Evolutionary conservation across 2,888 invertebrate genomes (phyloP), one percentile per base, ranked within the genome.

Genomic region (Neria commutata): DNA sequence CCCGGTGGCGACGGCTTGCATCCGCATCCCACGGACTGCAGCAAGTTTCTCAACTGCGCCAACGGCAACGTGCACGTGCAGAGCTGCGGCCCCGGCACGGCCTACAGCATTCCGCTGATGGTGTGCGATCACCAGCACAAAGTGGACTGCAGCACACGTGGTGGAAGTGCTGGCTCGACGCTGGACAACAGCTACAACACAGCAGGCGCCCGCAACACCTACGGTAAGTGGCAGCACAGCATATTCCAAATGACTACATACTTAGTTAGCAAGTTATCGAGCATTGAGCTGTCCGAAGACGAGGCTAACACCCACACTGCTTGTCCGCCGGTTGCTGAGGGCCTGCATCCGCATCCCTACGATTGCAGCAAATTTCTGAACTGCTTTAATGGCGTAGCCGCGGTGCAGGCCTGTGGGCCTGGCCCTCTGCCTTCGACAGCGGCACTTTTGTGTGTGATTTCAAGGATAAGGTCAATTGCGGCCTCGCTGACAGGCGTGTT

Each of bases 41-140:
- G 83, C 1, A 87, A 88, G 70, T 89, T 86, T 72, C 69, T 89
- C 17, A 86, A 86, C 67, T 89, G 89, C 70, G 86, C 82, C 10
- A 82, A 86, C 65, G 89, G 88, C 1, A 78, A 77, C 29, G 84
- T 86, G 1, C 83, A 83, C 61, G 72, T 87, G 2, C 86, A 86
- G 79, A 81, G 83, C 49, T 89, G 89, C 73, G 86, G 84, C 2
- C 85, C 86, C 1, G 88, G 88, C 17, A 89, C 89, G 0, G 83
- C 86, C 1, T 89, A 87, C 65, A 87, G 86, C 74, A 83, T 86
- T 0, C 61, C 67, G 1, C 67, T 82, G 42, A 79, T 81, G 46
- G 81, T 83, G 10, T 89, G 89, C 67, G 89, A 88, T 74, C 85
- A 83, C 76, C 85, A 87, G 1, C 72, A 83, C 40, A 86, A 86